Evolutionary conservation across 2,797 vertebrate species (phyloP), one percentile per base, ranked within the genome.

Genomic region (Psittacula echo): DNA sequence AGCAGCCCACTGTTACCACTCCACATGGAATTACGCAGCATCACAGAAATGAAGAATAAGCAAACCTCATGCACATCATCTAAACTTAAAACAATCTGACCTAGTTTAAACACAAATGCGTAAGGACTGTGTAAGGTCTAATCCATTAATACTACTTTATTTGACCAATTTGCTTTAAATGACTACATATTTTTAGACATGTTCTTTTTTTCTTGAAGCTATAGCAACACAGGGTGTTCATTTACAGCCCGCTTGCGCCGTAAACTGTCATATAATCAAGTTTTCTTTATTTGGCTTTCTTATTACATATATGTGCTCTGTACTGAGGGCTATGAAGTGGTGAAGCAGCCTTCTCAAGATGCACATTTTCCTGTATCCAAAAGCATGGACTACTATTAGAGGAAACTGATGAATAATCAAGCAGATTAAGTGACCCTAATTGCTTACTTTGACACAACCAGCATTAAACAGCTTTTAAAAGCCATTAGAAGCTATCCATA

Each of bases 391-490:
- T 45, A 66, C 24, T 81, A 41, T 27, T 37, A 67, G 30, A 87
- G 71, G 32, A 94, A 92, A 41, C 2, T 23, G 44, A 88, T 80
- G 64, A 95, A 95, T 94, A 87, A 88, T 87, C 80, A 82, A 90
- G 51, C 61, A 73, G 79, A 93, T 91, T 88, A 93, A 91, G 60
- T 88, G 87, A 94, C 91, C 91, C 66, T 91, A 94, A 91, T 79
- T 91, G 87, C 94, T 87, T 86, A 30, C 50, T 94, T 91, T 70
- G 89, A 94, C 89, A 95, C 51, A 88, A 90, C 14, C 53, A 84
- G 53, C 71, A 82, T 82, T 89, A 94, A 91, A 90, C 26, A 89
- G 85, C 91, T 96, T 93, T 94, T 92, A 90, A 94, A 91, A 87
- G 80, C 80, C 75, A 93, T 82, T 87, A 94, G 80, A 56, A 92